Conservation (phyloP, 2,113 vertebrate genomes). For the Archilochus colubris region DNA sequence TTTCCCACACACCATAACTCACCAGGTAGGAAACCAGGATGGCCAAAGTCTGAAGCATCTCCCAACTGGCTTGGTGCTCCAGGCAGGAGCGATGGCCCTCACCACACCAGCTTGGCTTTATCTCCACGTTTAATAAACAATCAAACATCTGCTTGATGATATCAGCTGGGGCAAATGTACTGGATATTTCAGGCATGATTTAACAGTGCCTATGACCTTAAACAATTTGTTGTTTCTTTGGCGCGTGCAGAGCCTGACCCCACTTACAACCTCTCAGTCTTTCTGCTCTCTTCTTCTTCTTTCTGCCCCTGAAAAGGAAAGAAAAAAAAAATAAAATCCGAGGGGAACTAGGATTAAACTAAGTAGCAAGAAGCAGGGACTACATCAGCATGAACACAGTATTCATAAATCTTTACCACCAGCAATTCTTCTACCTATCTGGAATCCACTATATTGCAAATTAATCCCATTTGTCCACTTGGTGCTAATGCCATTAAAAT, state of each 20-base stretch:
- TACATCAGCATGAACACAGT: rapidly evolving
- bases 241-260: rapidly evolving
- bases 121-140: background rate
- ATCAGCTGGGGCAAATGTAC: background rate
- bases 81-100: background rate
- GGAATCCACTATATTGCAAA: conserved; percentile 10
- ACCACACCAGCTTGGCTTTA: background rate
- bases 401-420: conserved; percentile 27
- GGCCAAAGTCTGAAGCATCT: background rate
- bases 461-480: conserved; percentile 45
- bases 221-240: background rate
- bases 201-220: background rate
- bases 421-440: background rate
- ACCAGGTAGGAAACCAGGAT: rapidly evolving
- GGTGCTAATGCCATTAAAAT: conserved; percentile 31
- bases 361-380: background rate
- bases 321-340: background rate
- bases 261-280: background rate
- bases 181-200: background rate
- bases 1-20: background rate
- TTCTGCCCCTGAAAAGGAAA: background rate
- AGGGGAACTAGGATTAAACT: background rate
- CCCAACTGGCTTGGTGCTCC: background rate
- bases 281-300: background rate
- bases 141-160: background rate